phyloP scores from a whole-genome alignment of 64 coral and sea anemone genomes.

The Cladopsammia gracilis region DNA sequence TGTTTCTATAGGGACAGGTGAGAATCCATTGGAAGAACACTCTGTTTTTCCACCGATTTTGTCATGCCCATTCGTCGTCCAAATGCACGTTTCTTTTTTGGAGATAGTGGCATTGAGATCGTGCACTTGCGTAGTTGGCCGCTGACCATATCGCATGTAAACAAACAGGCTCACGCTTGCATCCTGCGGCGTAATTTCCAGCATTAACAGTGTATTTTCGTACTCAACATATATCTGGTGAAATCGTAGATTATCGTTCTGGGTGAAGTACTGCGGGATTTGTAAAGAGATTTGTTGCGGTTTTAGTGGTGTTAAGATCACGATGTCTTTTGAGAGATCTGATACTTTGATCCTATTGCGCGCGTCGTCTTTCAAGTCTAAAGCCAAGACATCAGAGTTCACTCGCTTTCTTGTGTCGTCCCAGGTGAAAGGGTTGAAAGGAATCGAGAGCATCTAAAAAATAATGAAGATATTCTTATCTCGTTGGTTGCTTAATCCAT shows the following conservation, averaged over 20 bases:
- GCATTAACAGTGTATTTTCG: background rate
- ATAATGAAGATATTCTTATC: too few relatives aligned
- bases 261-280: background rate
- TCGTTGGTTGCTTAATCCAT: too few relatives aligned
- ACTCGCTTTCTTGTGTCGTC: slow-evolving; percentile 32
- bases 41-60: background rate
- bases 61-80: background rate
- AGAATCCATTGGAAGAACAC: background rate
- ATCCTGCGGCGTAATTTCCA: background rate
- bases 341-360: slow-evolving; percentile 9
- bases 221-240: background rate
- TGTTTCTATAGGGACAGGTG: background rate
- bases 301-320: background rate
- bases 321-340: slow-evolving; percentile 46
- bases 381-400: slow-evolving; percentile 11
- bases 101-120: background rate
- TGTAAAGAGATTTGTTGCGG: background rate
- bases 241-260: background rate
- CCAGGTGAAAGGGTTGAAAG: slow-evolving; percentile 72
- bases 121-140: background rate
- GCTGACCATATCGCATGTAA: background rate
- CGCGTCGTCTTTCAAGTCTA: slow-evolving; percentile 21
- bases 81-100: background rate
- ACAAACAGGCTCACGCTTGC: background rate
- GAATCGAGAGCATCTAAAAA: slow-evolving; percentile 50